Evolutionary conservation across 2,797 vertebrate genomes (phyloP).

Genomic region (Staurois parvus): DNA sequence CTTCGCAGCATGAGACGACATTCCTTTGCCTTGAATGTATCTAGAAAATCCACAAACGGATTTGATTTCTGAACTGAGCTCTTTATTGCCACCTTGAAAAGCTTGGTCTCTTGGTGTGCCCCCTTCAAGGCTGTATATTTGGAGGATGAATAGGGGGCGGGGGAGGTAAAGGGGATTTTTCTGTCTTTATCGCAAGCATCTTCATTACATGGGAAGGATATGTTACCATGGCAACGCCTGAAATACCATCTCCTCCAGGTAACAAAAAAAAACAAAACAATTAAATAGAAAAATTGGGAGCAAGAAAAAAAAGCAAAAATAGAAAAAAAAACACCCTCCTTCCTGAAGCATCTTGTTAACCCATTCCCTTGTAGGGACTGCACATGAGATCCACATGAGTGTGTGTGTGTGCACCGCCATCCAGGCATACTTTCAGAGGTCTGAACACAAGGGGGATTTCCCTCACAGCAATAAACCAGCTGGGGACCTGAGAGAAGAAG

Average conservation of each 20-base stretch:
- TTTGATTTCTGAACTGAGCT: slow-evolving; percentile 1
- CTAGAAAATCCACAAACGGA: slow-evolving; percentile 5
- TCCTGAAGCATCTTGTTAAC: slow-evolving; percentile 47
- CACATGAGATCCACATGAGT: neutral
- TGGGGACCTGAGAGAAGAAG: slow-evolving; percentile 51
- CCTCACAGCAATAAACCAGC: slow-evolving; percentile 60
- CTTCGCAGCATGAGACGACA: slow-evolving; percentile 2
- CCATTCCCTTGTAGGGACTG: slow-evolving; percentile 20
- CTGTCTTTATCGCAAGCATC: slow-evolving; percentile 60
- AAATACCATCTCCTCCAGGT: slow-evolving; percentile 63
- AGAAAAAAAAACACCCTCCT: slow-evolving; percentile 30
- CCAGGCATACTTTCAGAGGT: slow-evolving; percentile 47
- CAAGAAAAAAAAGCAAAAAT: slow-evolving; percentile 18
- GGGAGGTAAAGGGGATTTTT: slow-evolving; percentile 49
- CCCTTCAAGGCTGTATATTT: slow-evolving; percentile 17
- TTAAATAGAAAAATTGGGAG: slow-evolving; percentile 59
- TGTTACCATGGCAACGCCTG: slow-evolving; percentile 61
- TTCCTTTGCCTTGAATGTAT: slow-evolving; percentile 16
- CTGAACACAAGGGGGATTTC: slow-evolving; percentile 57
- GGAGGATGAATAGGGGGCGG: slow-evolving; percentile 40
- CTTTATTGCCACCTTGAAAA: slow-evolving; percentile 19
- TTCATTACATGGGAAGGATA: slow-evolving; percentile 61
- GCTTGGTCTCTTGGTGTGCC: slow-evolving; percentile 8
- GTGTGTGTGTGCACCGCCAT: neutral
- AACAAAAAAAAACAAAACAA: slow-evolving; percentile 63